Evolutionary conservation across 2,113 vertebrate species (phyloP).

Genomic region (Melospiza georgiana): DNA sequence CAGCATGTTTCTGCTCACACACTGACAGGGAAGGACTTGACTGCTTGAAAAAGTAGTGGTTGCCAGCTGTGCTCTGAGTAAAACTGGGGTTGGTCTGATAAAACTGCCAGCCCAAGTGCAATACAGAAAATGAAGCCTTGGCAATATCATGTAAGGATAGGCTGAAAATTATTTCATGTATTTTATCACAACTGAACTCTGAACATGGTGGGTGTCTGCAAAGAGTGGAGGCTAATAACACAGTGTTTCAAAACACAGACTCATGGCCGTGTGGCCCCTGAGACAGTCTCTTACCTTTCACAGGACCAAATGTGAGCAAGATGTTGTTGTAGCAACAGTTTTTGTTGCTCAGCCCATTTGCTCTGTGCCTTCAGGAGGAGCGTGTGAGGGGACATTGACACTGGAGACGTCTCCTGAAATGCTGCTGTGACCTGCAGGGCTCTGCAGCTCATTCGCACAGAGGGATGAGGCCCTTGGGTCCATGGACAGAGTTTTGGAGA

Average conservation of each 20-base stretch:
- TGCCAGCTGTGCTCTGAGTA: background rate
- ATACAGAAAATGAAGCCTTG: background rate
- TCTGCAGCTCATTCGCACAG: background rate
- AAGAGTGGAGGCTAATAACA: background rate
- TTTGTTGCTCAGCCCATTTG: background rate
- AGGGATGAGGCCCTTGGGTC: background rate
- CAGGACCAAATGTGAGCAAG: background rate
- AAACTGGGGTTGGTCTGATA: background rate
- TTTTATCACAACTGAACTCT: background rate
- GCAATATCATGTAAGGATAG: background rate
- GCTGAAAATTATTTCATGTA: background rate
- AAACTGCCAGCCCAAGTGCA: background rate
- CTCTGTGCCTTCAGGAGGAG: background rate
- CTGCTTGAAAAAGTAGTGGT: background rate
- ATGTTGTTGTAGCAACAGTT: background rate
- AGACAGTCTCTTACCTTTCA: background rate
- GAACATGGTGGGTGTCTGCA: background rate
- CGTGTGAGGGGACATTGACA: rapidly evolving
- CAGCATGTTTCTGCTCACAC: background rate
- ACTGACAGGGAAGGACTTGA: background rate
- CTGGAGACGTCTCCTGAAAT: rapidly evolving
- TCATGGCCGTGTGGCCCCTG: background rate
- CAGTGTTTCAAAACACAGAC: background rate
- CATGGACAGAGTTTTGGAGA: background rate
- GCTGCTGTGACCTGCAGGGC: background rate